Conservation (phyloP, 2,797 vertebrate genomes). For the Channa striata region DNA sequence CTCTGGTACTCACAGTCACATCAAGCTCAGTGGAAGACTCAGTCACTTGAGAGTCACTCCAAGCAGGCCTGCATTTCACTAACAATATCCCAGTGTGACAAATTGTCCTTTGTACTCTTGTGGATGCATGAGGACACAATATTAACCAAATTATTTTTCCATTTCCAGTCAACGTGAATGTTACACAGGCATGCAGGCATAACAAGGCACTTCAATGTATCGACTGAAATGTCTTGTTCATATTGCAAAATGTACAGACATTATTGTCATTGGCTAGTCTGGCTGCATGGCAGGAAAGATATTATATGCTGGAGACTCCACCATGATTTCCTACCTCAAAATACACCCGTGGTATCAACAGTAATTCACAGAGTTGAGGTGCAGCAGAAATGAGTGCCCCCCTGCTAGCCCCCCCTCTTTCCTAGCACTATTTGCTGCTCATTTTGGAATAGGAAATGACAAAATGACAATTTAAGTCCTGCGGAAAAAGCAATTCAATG, state of each 20-base stretch:
- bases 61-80: slow-evolving; percentile 27
- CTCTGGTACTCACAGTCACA: slow-evolving; percentile 43
- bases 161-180: slow-evolving; percentile 8
- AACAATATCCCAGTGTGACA: slow-evolving; percentile 23
- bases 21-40: slow-evolving; percentile 23
- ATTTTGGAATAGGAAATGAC: slow-evolving; percentile 39
- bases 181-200: neutral
- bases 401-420: neutral
- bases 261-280: neutral
- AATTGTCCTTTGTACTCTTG: slow-evolving; percentile 15
- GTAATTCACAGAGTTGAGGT: slow-evolving; percentile 21
- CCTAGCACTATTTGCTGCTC: slow-evolving; percentile 32
- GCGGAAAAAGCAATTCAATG: neutral
- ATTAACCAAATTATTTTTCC: slow-evolving; percentile 1
- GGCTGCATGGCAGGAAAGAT: slow-evolving; percentile 9
- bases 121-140: slow-evolving; percentile 13
- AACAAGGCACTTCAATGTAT: neutral
- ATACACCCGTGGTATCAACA: slow-evolving; percentile 20
- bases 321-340: slow-evolving; percentile 30
- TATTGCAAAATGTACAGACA: slow-evolving; percentile 11
- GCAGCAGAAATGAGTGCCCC: slow-evolving; percentile 4
- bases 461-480: slow-evolving; percentile 6
- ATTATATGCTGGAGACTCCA: slow-evolving; percentile 16
- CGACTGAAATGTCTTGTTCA: neutral
- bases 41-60: slow-evolving; percentile 38